A percentile compares a stretch with the other conserved stretches of the same genome.
phyloP scores from a whole-genome alignment of 2,797 vertebrate genomes.

The Bovichtus diacanthus region DNA sequence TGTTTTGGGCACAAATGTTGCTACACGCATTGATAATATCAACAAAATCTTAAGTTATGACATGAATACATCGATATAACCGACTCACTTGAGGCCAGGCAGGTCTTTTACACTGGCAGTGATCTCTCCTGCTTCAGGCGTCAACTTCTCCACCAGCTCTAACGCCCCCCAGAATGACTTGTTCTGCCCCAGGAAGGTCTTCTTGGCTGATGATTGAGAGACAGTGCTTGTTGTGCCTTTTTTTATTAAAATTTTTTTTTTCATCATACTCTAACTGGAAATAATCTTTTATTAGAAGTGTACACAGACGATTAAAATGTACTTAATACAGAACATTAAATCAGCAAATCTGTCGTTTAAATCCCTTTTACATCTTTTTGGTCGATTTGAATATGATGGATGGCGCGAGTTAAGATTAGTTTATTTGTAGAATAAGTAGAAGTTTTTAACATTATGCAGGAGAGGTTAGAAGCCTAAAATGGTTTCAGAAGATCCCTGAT shows the following conservation, averaged over 20 bases:
- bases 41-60: background rate
- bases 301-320: background rate
- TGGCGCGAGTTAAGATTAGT: too few relatives aligned
- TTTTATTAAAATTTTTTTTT: background rate
- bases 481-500: too few relatives aligned
- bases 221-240: background rate
- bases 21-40: background rate
- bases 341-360: background rate
- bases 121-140: slow-evolving; percentile 97
- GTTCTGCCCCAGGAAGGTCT: slow-evolving; percentile 98
- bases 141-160: slow-evolving; percentile 98
- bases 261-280: background rate
- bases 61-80: accelerated
- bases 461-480: too few relatives aligned
- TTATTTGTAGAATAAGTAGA: too few relatives aligned
- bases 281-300: background rate
- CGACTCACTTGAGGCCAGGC: slow-evolving; percentile 94
- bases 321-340: background rate
- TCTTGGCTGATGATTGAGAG: slow-evolving; percentile 88
- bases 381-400: background rate
- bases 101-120: slow-evolving; percentile 99
- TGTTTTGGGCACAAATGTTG: background rate
- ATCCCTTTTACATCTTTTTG: background rate
- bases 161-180: slow-evolving; percentile 99
- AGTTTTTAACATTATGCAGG: too few relatives aligned